phyloP scores from a whole-genome alignment of 2,113 vertebrate genomes.

The Corythornis madagascariensis region DNA sequence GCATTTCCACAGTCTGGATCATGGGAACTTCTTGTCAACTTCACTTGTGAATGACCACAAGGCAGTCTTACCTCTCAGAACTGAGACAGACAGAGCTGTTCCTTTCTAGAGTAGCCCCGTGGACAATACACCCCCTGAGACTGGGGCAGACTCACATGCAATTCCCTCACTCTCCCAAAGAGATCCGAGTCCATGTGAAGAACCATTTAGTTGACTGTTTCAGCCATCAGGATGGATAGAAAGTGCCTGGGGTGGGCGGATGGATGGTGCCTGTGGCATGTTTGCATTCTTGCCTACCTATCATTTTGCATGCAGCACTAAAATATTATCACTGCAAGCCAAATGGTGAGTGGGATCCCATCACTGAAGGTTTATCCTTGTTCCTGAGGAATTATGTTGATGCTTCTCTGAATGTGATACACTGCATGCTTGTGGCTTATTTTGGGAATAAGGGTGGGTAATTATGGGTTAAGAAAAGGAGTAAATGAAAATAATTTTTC shows the following conservation, averaged over 20 bases:
- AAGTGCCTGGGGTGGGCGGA: not conserved
- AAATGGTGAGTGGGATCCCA: not conserved
- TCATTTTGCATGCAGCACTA: not conserved
- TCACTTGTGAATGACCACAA: not conserved
- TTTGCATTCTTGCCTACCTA: not conserved
- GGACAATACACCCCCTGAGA: fast-evolving
- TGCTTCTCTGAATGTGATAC: not conserved
- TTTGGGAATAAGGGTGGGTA: not conserved
- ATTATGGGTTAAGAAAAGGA: not conserved
- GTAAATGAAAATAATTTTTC: not conserved
- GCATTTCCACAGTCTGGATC: not conserved
- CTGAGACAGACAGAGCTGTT: not conserved
- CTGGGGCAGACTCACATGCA: not conserved
- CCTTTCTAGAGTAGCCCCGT: not conserved
- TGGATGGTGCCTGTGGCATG: not conserved
- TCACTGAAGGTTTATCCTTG: not conserved
- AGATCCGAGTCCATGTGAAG: not conserved
- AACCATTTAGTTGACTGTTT: not conserved
- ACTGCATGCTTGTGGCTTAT: not conserved
- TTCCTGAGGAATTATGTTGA: not conserved
- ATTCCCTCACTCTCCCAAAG: not conserved
- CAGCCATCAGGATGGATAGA: not conserved
- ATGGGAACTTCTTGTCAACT: not conserved
- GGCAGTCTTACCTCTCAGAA: not conserved
- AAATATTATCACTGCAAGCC: not conserved